These are phyloP conservation scores for Triplophysa dalaica DNA, from an alignment of 2,113 vertebrate species.

Conservation along the genomic window DNA sequence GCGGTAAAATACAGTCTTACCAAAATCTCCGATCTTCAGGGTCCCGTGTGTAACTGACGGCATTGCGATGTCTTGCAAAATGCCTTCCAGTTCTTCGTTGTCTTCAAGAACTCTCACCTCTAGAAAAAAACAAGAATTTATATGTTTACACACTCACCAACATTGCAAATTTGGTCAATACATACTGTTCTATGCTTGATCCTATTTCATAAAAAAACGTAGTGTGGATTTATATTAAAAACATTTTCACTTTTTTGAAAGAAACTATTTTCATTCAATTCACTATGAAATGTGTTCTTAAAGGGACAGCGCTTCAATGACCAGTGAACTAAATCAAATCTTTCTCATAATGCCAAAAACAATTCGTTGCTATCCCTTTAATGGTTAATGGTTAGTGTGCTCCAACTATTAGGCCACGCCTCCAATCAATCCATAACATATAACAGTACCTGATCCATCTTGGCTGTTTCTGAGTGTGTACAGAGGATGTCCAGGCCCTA, in stretches of 20 bases:
- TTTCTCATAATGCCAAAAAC: too few species aligned
- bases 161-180: background rate
- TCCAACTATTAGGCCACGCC: too few species aligned
- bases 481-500: constrained; percentile 86
- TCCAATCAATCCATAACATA: background rate
- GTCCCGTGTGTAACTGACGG: constrained; percentile 70
- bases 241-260: too few species aligned
- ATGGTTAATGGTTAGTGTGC: too few species aligned
- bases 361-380: too few species aligned
- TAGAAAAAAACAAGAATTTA: constrained; percentile 53
- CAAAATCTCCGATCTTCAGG: constrained; percentile 67
- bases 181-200: too few species aligned
- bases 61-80: constrained; percentile 80
- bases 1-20: constrained; percentile 71
- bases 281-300: too few species aligned
- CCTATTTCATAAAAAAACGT: too few species aligned
- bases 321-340: too few species aligned
- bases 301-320: too few species aligned
- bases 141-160: background rate
- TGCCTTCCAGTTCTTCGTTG: constrained; percentile 73
- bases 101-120: constrained; percentile 79
- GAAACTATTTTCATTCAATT: too few species aligned
- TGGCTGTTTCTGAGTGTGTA: constrained; percentile 65
- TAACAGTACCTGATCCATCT: constrained; percentile 53
- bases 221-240: too few species aligned